phyloP scores from a whole-genome alignment of 2,113 vertebrate species.

The Odontesthes bonariensis region DNA sequence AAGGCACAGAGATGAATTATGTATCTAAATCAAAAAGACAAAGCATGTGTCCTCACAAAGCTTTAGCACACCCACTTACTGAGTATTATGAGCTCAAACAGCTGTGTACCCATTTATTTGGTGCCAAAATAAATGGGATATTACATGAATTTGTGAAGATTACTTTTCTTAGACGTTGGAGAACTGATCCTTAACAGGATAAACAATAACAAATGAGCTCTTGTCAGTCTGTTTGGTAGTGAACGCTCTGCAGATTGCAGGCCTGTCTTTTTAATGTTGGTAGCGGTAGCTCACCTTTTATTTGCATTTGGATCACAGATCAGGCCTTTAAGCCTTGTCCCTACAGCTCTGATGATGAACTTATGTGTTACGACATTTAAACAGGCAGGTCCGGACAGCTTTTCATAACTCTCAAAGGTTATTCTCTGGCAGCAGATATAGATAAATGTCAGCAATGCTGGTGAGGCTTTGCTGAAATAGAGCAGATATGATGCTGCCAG shows the following conservation, averaged over 20 bases:
- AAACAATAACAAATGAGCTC: neutral
- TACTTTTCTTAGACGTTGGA: neutral
- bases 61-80: conserved; percentile 17
- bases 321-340: conserved; percentile 57
- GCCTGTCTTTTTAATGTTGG: conserved; percentile 16
- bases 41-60: conserved; percentile 44
- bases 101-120: conserved; percentile 34
- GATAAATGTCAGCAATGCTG: conserved; percentile 74
- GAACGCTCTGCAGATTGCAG: neutral
- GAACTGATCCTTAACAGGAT: conserved; percentile 12
- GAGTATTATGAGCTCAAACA: conserved; percentile 39
- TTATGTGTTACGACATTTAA: conserved; percentile 76
- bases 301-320: conserved; percentile 56
- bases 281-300: conserved; percentile 27
- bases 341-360: conserved; percentile 64
- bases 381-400: conserved; percentile 62
- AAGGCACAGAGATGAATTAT: conserved; percentile 52
- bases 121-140: conserved; percentile 3
- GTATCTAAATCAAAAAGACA: conserved; percentile 37
- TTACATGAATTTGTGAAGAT: neutral
- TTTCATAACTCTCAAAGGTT: conserved; percentile 78
- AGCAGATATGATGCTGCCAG: conserved; percentile 61
- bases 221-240: neutral
- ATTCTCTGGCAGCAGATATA: conserved; percentile 71
- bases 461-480: conserved; percentile 62